Base-by-base conservation (phyloP, 1,140 invertebrate genomes). In the Asobara japonica region DNA sequence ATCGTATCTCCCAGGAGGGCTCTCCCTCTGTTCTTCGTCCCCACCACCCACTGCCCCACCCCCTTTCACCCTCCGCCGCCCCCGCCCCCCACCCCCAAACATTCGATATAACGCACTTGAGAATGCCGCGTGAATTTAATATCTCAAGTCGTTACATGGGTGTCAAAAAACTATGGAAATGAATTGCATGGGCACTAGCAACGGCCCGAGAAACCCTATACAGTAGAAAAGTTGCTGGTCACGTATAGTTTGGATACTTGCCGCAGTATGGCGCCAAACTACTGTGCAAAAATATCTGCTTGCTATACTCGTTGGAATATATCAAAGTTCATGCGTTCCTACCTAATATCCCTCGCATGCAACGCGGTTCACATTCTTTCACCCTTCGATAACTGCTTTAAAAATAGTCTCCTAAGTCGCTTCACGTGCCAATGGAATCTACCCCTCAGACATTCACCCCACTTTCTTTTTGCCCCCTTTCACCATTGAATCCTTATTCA, bases 291-390 rank as follows among this genome's bases (percentile, higher is more conserved):
- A 65, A 64, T 72, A 62, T 68, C 69, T 65, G 29, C 71, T 51
- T 20, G 22, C 51, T 56, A 56, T 56, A 56, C 74, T 76, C 77
- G 75, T 76, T n/a, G 77, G 76, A 84, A 86, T 86, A 86, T 86
- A 86, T 87, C 85, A 87, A 86, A 86, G 85, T 86, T 87, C 82
- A 86, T 86, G 83, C 83, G 83, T 86, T 85, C 82, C 82, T 82
- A 86, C 85, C 83, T 86, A 86, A 86, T 85, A 87, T 84, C 82
- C 81, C 79, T 84, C 79, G 82, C 80, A 80, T 84, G 84, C 84
- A 84, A 33, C 79, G 77, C 79, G 56, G 61, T 62, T 18, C 31
- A 41, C 62, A 67, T 69, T 66, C 66, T 48, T 61, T 16, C 60
- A 48, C 67, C 71, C 33, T 48, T 75, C 30, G 25, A 56, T 41